Evolutionary conservation across 2,888 invertebrate species (phyloP).

Genomic region (Yponomeuta evonymella): DNA sequence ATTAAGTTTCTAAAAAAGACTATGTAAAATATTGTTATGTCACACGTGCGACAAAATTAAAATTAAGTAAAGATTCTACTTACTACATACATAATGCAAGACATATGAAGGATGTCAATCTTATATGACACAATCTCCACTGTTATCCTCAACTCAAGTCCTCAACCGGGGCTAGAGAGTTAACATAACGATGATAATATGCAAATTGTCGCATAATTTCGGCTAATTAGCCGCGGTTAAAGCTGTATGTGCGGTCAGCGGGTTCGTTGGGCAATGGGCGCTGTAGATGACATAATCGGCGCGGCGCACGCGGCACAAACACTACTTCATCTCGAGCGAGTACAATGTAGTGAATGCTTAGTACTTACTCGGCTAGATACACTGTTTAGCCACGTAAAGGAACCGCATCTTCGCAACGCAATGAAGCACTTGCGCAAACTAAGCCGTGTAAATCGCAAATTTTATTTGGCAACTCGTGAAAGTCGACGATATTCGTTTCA

Average conservation of each 20-base stretch:
- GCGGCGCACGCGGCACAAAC: no score
- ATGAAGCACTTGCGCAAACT: slow-evolving; percentile 14
- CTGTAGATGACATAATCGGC: not conserved
- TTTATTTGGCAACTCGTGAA: slow-evolving; percentile 66
- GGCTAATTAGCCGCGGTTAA: not conserved
- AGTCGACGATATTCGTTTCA: slow-evolving; percentile 53
- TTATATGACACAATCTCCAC: not conserved
- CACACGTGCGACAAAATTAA: not conserved
- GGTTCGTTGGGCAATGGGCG: not conserved
- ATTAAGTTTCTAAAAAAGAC: slow-evolving; percentile 5
- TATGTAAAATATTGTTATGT: not conserved
- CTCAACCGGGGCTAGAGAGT: not conserved
- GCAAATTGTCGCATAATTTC: slow-evolving; percentile 1
- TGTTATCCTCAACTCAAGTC: not conserved
- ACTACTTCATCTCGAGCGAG: not conserved
- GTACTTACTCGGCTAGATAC: not conserved
- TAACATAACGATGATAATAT: slow-evolving; percentile 1
- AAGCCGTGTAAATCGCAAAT: slow-evolving; percentile 39
- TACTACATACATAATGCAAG: not conserved
- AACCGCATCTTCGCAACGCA: no score
- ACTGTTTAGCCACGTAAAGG: not conserved
- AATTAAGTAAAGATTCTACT: not conserved
- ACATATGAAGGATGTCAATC: not conserved
- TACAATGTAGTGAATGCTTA: no score
- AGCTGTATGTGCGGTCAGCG: not conserved